Evolutionary conservation across 1,140 invertebrate genomes (phyloP), one percentile per base, ranked within the genome.

Genomic region (Bilobella aurantiaca): DNA sequence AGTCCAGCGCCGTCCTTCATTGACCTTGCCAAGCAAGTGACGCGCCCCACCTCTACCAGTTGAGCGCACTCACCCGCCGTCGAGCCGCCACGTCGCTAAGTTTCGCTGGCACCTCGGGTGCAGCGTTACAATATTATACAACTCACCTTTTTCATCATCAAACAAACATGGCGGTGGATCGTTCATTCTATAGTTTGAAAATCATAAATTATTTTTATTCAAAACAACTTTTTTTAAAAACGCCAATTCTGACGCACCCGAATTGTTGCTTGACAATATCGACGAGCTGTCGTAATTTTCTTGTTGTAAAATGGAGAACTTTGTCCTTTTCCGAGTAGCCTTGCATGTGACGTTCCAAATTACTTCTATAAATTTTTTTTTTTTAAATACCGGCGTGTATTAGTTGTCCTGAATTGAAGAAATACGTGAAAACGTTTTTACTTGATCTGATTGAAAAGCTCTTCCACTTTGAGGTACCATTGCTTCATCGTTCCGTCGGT

Each of bases 381-480:
- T 42, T 42, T 12, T 42, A 42, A 8, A 42, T 18, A 42, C 34
- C n/a, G n/a, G n/a, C n/a, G n/a, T n/a, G n/a, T n/a, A n/a, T n/a
- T n/a, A n/a, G 34, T 42, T 42, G 8, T 42, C 34, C 18, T 42
- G 8, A 18, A 42, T 12, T 53, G 25, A 53, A 18, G 49, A 53
- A 8, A 16, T 8, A 12, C 21, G 21, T 53, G 8, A 23, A 16
- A 53, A 53, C 5, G 8, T 53, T 53, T 18, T 23, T 23, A 23
- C 21, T 14, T 53, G 12, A 53, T 53, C 12, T 5, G 37, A 42
- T 12, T 53, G 23, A 53, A 53, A 8, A 53, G 21, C 14, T 12
- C 49, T 18, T 23, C 14, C 14, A 53, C 74, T 68, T 67, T 59
- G 49, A 16, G 34, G 12, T 34, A 74, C 64, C 63, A 70, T 47